Evolutionary conservation across 2,797 vertebrate genomes (phyloP), one percentile per base, ranked within the genome.

Genomic region (Anguilla anguilla): DNA sequence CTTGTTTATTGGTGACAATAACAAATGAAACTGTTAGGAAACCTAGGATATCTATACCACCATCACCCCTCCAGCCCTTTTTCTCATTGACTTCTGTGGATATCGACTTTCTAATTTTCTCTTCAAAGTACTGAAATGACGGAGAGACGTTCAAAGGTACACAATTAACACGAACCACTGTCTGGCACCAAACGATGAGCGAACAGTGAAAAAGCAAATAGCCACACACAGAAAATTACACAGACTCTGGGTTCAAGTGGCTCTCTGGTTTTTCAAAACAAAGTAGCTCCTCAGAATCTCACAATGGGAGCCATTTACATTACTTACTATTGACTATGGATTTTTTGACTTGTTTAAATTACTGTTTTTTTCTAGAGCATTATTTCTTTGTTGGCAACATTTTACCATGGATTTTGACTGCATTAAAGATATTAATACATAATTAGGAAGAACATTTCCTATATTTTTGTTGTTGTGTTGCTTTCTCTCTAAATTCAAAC

Each of bases 51-150:
- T 13, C 13, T 79, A 43, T 46, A 64, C 86, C 57, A 6, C 28
- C 19, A 25, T 55, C 79, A 17, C n/a, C 57, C 53, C 84, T 39
- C 69, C 2, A 72, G 57, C 25, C 17, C 57, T n/a, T n/a, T 61
- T 51, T 39, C 57, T 46, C 22, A 79, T 57, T 82, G 53, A 82
- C 83, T 53, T 86, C 72, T 81, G 64, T 59, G 22, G 25, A 85
- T 69, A 43, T 85, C 55, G 85, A 86, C 39, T 53, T 74, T 86
- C 67, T 86, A 67, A 74, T 77, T 86, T 81, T 57, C 49, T 57
- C 64, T 57, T 79, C 69, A 81, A 81, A 86, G 15, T 19, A 49
- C 51, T 85, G 17, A 28, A 69, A 69, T 86, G 19, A 69, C 13
- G 43, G 43, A 7, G 53, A 84, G n/a, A n/a, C 82, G 72, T 69